Evolutionary conservation across 2,888 invertebrate genomes (phyloP).

Genomic region (Mycalesis mineus): DNA sequence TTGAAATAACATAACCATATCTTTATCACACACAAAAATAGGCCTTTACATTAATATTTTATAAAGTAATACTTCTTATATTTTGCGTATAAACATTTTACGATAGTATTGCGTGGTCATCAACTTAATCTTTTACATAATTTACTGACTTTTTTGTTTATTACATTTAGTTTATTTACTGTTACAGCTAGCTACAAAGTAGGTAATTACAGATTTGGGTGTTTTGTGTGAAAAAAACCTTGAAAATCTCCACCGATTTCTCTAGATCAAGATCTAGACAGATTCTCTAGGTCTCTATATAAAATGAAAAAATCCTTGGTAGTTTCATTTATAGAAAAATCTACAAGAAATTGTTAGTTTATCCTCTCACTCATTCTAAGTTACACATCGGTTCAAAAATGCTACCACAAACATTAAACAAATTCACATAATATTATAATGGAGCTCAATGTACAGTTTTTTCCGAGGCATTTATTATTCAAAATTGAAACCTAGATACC

Average conservation of each 20-base stretch:
- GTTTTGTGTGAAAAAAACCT: neutral
- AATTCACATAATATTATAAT: neutral
- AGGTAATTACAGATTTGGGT: conserved; percentile 8
- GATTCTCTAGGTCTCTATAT: no score
- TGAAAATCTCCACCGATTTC: neutral
- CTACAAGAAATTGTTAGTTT: neutral
- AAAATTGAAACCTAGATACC: neutral
- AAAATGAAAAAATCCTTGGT: no score
- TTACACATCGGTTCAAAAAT: neutral
- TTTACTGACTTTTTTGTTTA: neutral
- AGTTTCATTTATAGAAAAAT: neutral
- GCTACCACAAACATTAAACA: neutral
- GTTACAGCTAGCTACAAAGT: conserved; percentile 16
- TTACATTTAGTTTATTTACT: conserved; percentile 4
- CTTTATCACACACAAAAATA: conserved; percentile 46
- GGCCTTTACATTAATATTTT: conserved; percentile 31
- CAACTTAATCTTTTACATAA: conserved; percentile 16
- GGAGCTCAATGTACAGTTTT: neutral
- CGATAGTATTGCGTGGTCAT: conserved; percentile 9
- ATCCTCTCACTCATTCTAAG: neutral
- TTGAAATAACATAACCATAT: conserved; percentile 29
- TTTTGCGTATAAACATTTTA: conserved; percentile 15
- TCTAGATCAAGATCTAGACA: no score
- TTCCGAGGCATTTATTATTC: neutral
- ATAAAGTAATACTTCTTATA: conserved; percentile 17